Conservation (phyloP, 2,888 invertebrate species). For the Baccha elongata region DNA sequence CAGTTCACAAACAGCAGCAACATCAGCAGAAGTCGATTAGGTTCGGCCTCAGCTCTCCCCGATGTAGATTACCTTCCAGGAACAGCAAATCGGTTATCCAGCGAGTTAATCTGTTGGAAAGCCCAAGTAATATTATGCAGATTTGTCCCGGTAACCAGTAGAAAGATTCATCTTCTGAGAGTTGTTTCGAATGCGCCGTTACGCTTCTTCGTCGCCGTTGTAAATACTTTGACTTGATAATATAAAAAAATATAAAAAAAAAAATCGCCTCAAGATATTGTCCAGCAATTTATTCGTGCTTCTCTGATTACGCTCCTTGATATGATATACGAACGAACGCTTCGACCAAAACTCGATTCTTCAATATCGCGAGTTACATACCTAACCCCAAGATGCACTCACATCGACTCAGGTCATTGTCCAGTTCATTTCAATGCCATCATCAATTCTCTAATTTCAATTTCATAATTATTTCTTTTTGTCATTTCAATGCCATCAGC, state of each 20-base stretch:
- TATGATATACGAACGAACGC: conserved; percentile 36
- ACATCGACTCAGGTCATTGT: too few relatives aligned
- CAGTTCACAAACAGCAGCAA: conserved; percentile 52
- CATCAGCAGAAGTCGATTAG: conserved; percentile 65
- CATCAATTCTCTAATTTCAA: too few relatives aligned
- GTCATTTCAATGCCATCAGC: too few relatives aligned
- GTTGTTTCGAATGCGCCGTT: conserved; percentile 69
- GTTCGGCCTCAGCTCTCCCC: conserved; percentile 43
- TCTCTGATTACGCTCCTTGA: conserved; percentile 71
- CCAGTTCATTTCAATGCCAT: too few relatives aligned
- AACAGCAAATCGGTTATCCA: conserved; percentile 63
- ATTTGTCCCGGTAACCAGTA: conserved; percentile 63
- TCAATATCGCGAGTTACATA: conserved; percentile 71
- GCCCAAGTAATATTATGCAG: conserved; percentile 62
- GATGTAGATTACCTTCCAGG: conserved; percentile 70
- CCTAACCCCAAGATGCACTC: too few relatives aligned
- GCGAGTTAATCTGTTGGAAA: conserved; percentile 59
- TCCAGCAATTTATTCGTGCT: conserved; percentile 72
- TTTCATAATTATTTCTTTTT: too few relatives aligned
- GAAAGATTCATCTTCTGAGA: conserved; percentile 65
- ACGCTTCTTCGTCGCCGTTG: conserved; percentile 41
- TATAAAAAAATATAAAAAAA: too few relatives aligned
- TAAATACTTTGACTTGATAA: conserved; percentile 47
- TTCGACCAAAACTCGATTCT: conserved; percentile 50
- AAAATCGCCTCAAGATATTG: conserved; percentile 67